These are phyloP conservation scores for Empidonax traillii DNA, from an alignment of 2,113 vertebrate genomes.

Conservation along the genomic window DNA sequence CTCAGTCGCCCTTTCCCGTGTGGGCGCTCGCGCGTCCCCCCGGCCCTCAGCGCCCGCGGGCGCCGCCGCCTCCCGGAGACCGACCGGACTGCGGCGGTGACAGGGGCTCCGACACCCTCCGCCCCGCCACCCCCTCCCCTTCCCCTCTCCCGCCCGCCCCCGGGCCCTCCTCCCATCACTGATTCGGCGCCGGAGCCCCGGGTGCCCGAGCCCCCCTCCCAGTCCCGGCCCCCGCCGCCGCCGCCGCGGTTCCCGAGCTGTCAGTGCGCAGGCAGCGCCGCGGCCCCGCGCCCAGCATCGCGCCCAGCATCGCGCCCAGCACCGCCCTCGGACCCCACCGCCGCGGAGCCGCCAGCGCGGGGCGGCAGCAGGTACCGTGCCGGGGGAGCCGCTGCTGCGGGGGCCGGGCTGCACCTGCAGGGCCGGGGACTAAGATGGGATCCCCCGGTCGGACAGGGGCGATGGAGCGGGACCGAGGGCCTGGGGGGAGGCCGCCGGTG, in stretches of 20 bases:
- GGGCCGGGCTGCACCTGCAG: neutral
- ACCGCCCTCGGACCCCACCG: neutral
- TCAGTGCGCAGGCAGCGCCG: conserved; percentile 8
- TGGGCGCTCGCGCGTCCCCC: neutral
- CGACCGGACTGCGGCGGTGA: neutral
- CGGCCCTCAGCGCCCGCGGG: neutral
- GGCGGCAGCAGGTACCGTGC: conserved; percentile 31
- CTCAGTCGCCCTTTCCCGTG: neutral
- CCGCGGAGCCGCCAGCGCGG: neutral
- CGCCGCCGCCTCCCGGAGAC: neutral
- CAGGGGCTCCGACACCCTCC: neutral
- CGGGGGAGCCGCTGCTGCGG: neutral
- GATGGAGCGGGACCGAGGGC: neutral
- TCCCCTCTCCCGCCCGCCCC: neutral
- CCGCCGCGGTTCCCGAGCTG: neutral
- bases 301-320: neutral
- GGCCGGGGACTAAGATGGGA: neutral
- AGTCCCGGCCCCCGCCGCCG: neutral
- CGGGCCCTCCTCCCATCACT: neutral
- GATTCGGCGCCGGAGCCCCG: no score
- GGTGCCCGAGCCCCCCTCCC: neutral
- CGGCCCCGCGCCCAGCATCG: neutral
- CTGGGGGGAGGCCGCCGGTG: neutral
- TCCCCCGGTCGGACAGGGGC: neutral
- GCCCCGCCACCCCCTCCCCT: neutral